Conservation (phyloP, 2,888 invertebrate genomes). For the Brenthis hecate region DNA sequence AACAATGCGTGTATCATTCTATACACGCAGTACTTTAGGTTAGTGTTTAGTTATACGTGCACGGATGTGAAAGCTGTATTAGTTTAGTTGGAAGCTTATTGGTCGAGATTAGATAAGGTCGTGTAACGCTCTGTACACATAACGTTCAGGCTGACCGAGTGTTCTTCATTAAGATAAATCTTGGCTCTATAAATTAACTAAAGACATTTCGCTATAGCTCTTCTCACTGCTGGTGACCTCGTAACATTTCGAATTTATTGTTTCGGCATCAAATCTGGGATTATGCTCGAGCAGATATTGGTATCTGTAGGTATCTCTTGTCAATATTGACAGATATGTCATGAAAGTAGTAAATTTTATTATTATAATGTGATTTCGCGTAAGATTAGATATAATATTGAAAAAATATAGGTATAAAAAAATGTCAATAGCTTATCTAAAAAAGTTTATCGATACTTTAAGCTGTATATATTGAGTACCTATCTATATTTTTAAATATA, state of each 20-base stretch:
- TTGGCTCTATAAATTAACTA: slow-evolving; percentile 23
- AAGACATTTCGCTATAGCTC: slow-evolving; percentile 25
- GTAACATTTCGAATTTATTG: slow-evolving; percentile 36
- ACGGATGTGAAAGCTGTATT: slow-evolving; percentile 42
- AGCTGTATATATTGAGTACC: slow-evolving; percentile 6
- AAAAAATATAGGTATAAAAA: slow-evolving; percentile 1
- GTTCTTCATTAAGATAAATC: slow-evolving; percentile 20
- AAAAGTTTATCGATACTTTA: slow-evolving; percentile 6
- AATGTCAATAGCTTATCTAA: slow-evolving; percentile 11
- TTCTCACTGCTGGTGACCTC: slow-evolving; percentile 29
- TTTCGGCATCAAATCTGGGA: slow-evolving; percentile 35
- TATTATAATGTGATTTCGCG: slow-evolving; percentile 22
- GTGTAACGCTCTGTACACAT: slow-evolving; percentile 26
- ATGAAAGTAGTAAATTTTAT: slow-evolving; percentile 12
- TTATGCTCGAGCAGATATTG: slow-evolving; percentile 26
- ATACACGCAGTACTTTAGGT: slow-evolving; percentile 10
- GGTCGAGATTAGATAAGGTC: slow-evolving; percentile 33
- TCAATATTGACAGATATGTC: slow-evolving; percentile 28
- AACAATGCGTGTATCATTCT: slow-evolving; percentile 3
- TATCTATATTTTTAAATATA: not conserved
- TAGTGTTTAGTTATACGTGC: slow-evolving; percentile 19
- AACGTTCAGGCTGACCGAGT: slow-evolving; percentile 16
- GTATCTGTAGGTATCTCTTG: slow-evolving; percentile 29
- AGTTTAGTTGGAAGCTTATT: slow-evolving; percentile 30
- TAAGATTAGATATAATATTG: slow-evolving; percentile 14